phyloP scores from a whole-genome alignment of 1,140 invertebrate genomes.

The Pygmarrhopalites habei region DNA sequence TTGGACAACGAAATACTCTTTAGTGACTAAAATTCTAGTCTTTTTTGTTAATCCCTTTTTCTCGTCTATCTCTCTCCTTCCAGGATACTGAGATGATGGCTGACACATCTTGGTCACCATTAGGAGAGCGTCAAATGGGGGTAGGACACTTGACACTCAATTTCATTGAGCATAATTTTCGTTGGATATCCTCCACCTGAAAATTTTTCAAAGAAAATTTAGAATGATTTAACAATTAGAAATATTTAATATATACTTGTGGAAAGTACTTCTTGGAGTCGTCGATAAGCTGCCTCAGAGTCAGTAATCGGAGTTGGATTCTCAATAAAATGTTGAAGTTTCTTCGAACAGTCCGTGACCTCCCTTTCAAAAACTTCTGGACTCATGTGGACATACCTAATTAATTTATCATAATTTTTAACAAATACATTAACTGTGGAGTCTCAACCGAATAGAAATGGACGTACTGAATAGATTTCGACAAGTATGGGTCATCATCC shows the following conservation, averaged over 20 bases:
- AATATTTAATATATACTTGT: background rate
- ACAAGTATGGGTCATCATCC: background rate
- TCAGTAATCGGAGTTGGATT: background rate
- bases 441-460: background rate
- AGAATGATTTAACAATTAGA: background rate
- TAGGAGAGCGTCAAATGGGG: too few species aligned
- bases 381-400: background rate
- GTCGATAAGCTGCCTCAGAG: background rate
- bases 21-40: too few species aligned
- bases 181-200: background rate
- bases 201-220: background rate
- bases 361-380: slow-evolving; percentile 2
- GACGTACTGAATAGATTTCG: background rate
- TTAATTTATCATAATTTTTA: background rate
- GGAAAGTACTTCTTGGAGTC: background rate
- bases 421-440: background rate
- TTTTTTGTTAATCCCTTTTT: too few species aligned
- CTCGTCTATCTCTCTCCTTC: too few species aligned
- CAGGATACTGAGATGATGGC: too few species aligned
- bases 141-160: background rate
- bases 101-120: too few species aligned
- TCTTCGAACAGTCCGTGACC: background rate
- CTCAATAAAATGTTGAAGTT: background rate
- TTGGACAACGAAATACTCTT: too few species aligned
- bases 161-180: background rate